Evolutionary conservation across 53 echinoderm and acorn worm genomes (phyloP), one percentile per base, ranked within the genome.

Genomic region (Actinopyga echinites): DNA sequence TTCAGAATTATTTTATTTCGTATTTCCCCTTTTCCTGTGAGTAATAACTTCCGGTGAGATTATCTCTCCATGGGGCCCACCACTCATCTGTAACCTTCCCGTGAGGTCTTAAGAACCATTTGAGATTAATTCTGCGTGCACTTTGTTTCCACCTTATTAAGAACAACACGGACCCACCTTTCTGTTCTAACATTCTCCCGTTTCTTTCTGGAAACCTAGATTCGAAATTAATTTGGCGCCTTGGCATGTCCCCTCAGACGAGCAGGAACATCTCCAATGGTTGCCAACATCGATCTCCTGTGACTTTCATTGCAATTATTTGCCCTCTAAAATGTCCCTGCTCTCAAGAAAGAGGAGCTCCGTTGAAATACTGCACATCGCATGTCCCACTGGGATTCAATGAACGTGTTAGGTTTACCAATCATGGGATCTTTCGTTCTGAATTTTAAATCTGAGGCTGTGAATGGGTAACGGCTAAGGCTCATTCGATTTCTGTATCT

Each of bases 361-460:
- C 40, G 10, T 43, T 71, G 71, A 71, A 71, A 71, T 42, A 71
- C 45, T 71, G 71, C 37, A 71, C 71, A 24, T 71, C 44, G 71
- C 22, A 8, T 44, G 43, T 71, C 71, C 71, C 71, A 71, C 40
- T 71, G 71, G 71, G 43, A 42, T 71, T 71, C 63, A 10, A 6
- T 44, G 24, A 40, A 42, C 43, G 44, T 40, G 40, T 71, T 24
- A 45, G 44, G 44, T 71, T 44, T 71, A 5, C 38, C 28, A 71
- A 71, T 71, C 71, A 37, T 21, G 19, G 71, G n/a, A 40, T 40
- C 40, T 36, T 71, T 66, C 44, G 24, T 43, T 71, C 71, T 71
- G 71, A 71, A 71, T 71, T 71, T 71, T 71, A 71, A 71, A 71
- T 71, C n/a, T 37, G 71, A 71, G 71, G 71, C 71, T 71, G 23